Conservation (phyloP, 2,797 vertebrate species). For the Arnoldichthys spilopterus region DNA sequence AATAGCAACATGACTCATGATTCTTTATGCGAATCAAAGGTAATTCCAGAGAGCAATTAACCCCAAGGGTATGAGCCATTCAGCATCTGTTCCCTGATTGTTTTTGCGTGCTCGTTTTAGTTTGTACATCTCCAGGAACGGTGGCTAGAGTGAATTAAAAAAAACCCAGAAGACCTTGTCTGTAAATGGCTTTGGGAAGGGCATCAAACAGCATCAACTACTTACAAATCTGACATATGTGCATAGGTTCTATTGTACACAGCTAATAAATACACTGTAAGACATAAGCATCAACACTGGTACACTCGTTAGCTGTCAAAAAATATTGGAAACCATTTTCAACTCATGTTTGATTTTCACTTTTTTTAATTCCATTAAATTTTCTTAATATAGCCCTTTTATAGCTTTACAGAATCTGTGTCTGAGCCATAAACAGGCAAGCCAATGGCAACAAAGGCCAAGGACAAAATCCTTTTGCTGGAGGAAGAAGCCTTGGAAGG, state of each 20-base stretch:
- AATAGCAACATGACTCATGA: slow-evolving; percentile 46
- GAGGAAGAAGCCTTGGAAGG: no score
- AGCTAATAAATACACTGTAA: slow-evolving; percentile 1
- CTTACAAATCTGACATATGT: slow-evolving; percentile 29
- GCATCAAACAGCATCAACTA: slow-evolving; percentile 33
- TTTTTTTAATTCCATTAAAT: background rate
- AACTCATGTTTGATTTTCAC: background rate
- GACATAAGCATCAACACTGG: background rate
- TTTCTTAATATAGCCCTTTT: no score
- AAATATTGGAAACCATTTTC: background rate
- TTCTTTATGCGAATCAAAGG: slow-evolving; percentile 39
- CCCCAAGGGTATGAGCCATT: slow-evolving; percentile 28
- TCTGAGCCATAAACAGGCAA: no score
- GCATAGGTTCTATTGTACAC: slow-evolving; percentile 24
- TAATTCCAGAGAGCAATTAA: slow-evolving; percentile 42
- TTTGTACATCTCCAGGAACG: slow-evolving; percentile 10
- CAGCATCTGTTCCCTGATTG: slow-evolving; percentile 48
- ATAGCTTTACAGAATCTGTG: no score
- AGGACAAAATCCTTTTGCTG: no score
- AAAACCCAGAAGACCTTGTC: slow-evolving; percentile 38
- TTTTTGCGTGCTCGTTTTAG: slow-evolving; percentile 33
- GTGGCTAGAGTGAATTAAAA: slow-evolving; percentile 31
- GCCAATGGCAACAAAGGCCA: no score
- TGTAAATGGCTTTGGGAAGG: slow-evolving; percentile 42
- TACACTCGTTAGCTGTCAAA: background rate